Evolutionary conservation across 2,888 invertebrate species (phyloP).

Genomic region (Tachystola acroxantha): DNA sequence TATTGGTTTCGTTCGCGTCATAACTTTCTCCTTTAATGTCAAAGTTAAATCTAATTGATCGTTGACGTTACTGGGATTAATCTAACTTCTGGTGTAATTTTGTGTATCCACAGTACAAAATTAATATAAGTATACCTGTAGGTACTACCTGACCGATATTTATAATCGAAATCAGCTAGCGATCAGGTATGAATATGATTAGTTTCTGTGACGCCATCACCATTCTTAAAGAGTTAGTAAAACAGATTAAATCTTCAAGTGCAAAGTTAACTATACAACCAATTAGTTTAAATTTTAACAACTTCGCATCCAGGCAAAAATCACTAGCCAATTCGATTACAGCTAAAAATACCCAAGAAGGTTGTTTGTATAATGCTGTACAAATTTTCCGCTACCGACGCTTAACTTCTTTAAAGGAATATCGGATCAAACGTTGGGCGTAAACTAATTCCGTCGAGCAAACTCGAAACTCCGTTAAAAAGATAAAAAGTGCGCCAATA

Average conservation of each 20-base stretch:
- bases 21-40: not conserved
- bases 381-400: slow-evolving; percentile 46
- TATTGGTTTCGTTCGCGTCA: not conserved
- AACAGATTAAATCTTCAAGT: not conserved
- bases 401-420: slow-evolving; percentile 70
- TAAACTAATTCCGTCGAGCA: slow-evolving; percentile 72
- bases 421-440: slow-evolving; percentile 66
- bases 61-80: too few relatives aligned
- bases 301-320: slow-evolving; percentile 18
- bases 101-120: too few relatives aligned
- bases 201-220: too few relatives aligned
- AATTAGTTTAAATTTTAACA: slow-evolving; percentile 4
- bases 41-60: not conserved
- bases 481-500: slow-evolving; percentile 48
- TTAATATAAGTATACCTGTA: too few relatives aligned
- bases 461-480: slow-evolving; percentile 61
- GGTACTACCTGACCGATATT: too few relatives aligned
- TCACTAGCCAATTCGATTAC: slow-evolving; percentile 40
- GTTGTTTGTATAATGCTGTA: slow-evolving; percentile 33
- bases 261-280: not conserved
- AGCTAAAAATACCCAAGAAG: slow-evolving; percentile 34
- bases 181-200: too few relatives aligned
- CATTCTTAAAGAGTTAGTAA: too few relatives aligned
- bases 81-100: too few relatives aligned
- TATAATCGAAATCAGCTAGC: too few relatives aligned